phyloP scores from a whole-genome alignment of 2,888 invertebrate species.

The Andrena praecox region DNA sequence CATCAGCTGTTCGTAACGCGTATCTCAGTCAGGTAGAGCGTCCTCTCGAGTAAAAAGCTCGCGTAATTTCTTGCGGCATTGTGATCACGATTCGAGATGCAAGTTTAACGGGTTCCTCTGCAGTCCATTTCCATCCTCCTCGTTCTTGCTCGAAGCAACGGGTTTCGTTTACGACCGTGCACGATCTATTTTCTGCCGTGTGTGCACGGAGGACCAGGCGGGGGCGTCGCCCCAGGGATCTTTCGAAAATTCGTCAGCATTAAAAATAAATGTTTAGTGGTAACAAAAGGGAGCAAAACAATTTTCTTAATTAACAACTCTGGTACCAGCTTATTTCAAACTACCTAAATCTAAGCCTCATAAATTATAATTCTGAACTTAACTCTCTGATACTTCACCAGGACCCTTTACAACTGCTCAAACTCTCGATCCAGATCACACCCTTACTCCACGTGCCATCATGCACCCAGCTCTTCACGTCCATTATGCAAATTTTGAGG shows the following conservation, averaged over 20 bases:
- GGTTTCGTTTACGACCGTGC: constrained; percentile 9
- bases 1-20: constrained; percentile 12
- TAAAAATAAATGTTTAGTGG: background rate
- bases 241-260: constrained; percentile 32
- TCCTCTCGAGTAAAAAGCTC: constrained; percentile 5
- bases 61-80: constrained; percentile 16
- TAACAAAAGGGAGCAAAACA: no score
- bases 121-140: constrained; percentile 2
- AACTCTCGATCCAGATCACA: no score
- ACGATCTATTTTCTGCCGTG: background rate
- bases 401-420: no score
- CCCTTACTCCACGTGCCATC: no score
- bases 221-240: constrained; percentile 1
- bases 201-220: background rate
- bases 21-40: background rate
- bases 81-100: constrained; percentile 16
- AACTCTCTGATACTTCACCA: no score
- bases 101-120: background rate
- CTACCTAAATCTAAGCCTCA: no score
- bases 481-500: no score
- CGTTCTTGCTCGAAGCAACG: background rate
- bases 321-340: no score
- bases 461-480: no score
- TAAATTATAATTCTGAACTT: no score
- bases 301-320: no score